A percentile compares a stretch with the other conserved stretches of the same genome.
These are phyloP conservation scores for Lasius fuliginosus DNA, from an alignment of 2,888 invertebrate species.

Conservation along the genomic window DNA sequence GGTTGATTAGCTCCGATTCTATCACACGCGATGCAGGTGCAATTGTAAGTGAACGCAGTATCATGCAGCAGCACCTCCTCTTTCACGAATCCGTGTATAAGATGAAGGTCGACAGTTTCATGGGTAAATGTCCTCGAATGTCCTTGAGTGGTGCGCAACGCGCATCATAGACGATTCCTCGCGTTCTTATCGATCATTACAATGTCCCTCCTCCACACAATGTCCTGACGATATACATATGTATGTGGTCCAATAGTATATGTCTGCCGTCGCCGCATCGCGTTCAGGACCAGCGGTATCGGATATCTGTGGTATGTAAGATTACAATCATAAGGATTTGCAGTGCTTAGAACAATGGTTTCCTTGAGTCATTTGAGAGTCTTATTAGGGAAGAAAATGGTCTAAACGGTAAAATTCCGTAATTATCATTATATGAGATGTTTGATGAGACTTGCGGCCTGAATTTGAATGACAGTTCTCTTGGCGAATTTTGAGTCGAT, in stretches of 20 bases:
- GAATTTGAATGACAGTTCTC: conserved; percentile 7
- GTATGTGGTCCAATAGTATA: conserved; percentile 21
- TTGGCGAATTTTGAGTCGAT: background rate
- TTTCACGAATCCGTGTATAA: conserved; percentile 78
- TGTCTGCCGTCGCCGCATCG: background rate
- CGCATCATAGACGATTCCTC: conserved; percentile 55
- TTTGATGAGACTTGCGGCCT: background rate
- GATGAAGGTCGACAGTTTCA: conserved; percentile 81
- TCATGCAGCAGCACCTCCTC: conserved; percentile 35
- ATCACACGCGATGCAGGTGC: conserved; percentile 64
- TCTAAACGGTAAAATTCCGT: background rate
- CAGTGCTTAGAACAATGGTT: background rate
- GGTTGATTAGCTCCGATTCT: conserved; percentile 30
- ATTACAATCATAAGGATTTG: background rate
- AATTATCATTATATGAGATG: background rate
- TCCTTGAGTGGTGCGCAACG: conserved; percentile 68
- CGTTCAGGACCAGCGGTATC: background rate
- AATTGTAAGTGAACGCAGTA: conserved; percentile 59
- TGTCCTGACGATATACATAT: conserved; percentile 41
- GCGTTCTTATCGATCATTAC: conserved; percentile 69
- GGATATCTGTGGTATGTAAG: background rate
- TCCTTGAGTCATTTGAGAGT: background rate
- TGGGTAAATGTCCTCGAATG: conserved; percentile 81
- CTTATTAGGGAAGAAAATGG: background rate
- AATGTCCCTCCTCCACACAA: conserved; percentile 60